A percentile compares a stretch with the other conserved stretches of the same genome.
Conservation (phyloP, 2,113 vertebrate species). For the Passer domesticus region DNA sequence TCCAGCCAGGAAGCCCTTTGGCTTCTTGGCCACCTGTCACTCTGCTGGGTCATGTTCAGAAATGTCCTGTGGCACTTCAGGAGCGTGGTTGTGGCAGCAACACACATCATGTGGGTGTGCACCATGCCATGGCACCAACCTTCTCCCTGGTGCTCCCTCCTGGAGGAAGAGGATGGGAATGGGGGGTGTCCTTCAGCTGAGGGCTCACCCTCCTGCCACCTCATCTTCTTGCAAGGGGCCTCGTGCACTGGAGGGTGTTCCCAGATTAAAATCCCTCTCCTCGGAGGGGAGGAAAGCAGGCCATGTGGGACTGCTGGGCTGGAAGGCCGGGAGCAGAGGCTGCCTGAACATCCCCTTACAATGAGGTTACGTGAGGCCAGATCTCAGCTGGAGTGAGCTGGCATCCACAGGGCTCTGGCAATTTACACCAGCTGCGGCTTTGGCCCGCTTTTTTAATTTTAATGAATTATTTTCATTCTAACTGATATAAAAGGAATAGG, state of each 20-base stretch:
- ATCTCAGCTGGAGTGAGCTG: constrained; percentile 49
- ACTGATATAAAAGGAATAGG: neutral
- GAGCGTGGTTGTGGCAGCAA: neutral
- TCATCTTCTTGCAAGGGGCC: neutral
- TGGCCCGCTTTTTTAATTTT: constrained; percentile 50
- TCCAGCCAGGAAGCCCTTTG: neutral
- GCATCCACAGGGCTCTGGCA: constrained; percentile 38
- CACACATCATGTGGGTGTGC: fast-evolving
- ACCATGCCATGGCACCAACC: neutral
- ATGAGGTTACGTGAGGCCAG: constrained; percentile 31
- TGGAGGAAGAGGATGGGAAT: neutral
- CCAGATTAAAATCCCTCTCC: neutral
- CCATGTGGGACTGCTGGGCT: neutral
- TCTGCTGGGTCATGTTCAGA: neutral
- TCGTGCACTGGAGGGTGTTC: neutral
- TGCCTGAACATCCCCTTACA: neutral
- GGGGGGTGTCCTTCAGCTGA: neutral
- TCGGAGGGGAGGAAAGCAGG: neutral
- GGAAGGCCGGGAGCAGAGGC: neutral
- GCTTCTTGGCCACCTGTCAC: neutral
- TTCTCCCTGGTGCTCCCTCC: neutral
- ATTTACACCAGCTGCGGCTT: constrained; percentile 58
- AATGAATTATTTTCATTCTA: constrained; percentile 55
- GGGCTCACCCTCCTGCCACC: neutral
- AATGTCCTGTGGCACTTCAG: neutral